These are phyloP conservation scores for Adelges cooleyi DNA, from an alignment of 1,140 invertebrate genomes.

Conservation along the genomic window DNA sequence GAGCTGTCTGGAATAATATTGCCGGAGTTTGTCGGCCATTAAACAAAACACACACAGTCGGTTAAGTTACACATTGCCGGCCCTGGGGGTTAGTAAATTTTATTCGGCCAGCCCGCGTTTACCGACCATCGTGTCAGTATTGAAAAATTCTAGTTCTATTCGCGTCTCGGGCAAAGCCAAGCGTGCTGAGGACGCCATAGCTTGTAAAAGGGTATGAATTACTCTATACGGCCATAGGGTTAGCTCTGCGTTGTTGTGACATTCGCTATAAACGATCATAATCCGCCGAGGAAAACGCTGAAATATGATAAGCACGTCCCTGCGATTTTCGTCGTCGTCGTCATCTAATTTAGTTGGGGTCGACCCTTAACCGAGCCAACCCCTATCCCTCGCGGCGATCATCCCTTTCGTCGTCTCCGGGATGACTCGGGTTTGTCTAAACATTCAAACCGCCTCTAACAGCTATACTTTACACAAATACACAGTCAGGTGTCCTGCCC, in stretches of 20 bases:
- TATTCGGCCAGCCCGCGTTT: no score
- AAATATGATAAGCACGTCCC: slow-evolving; percentile 2
- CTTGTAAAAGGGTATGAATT: no score
- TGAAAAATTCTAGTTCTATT: no score
- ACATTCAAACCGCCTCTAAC: not conserved
- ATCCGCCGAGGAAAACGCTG: not conserved
- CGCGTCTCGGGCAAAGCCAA: no score
- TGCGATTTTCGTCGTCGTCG: not conserved
- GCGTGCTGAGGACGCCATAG: no score
- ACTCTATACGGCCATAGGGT: no score
- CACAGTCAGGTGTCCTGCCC: no score
- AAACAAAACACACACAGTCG: not conserved
- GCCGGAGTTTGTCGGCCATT: not conserved
- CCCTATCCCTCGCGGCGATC: not conserved
- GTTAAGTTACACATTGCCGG: not conserved
- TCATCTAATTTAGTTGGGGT: not conserved
- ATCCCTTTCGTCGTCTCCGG: not conserved
- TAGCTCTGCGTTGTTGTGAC: no score
- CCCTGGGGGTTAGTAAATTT: not conserved
- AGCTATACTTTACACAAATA: no score
- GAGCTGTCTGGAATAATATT: slow-evolving; percentile 2
- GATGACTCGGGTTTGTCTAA: not conserved
- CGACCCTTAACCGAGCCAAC: not conserved
- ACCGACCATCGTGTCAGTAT: no score
- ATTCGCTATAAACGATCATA: no score